A percentile compares a stretch with the other conserved stretches of the same genome.
Conservation (phyloP, 2,113 vertebrate species). For the Chiloscyllium plagiosum region DNA sequence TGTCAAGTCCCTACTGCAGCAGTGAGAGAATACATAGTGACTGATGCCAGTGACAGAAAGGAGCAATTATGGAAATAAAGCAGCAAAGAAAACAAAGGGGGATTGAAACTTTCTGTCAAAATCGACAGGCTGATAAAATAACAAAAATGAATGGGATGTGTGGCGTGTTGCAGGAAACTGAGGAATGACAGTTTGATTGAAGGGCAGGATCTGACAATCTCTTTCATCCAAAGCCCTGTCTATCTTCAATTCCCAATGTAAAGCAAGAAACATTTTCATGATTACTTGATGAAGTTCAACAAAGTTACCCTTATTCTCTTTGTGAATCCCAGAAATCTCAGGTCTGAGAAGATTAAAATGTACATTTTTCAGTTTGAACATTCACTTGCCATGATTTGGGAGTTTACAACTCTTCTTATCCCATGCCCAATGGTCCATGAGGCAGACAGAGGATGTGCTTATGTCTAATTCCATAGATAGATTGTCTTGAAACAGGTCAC, state of each 20-base stretch:
- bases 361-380: not conserved
- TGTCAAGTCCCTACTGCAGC: not conserved
- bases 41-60: not conserved
- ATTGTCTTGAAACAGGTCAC: too few relatives aligned
- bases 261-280: not conserved
- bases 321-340: not conserved
- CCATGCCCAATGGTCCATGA: too few relatives aligned
- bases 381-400: not conserved
- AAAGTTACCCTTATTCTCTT: not conserved
- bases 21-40: not conserved
- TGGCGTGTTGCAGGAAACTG: not conserved
- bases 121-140: not conserved
- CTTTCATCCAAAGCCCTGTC: not conserved
- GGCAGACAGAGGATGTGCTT: too few relatives aligned
- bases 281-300: not conserved
- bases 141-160: not conserved
- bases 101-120: not conserved
- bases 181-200: not conserved
- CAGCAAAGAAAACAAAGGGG: not conserved
- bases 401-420: too few relatives aligned
- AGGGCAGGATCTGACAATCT: not conserved
- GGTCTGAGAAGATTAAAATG: not conserved
- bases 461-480: too few relatives aligned
- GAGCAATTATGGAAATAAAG: conserved; percentile 1
- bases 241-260: not conserved